Percentiles rank a stretch among this genome's conserved stretches.
Evolutionary conservation across 2,888 invertebrate species (phyloP).

Genomic region (Caenorhabditis plicata): DNA sequence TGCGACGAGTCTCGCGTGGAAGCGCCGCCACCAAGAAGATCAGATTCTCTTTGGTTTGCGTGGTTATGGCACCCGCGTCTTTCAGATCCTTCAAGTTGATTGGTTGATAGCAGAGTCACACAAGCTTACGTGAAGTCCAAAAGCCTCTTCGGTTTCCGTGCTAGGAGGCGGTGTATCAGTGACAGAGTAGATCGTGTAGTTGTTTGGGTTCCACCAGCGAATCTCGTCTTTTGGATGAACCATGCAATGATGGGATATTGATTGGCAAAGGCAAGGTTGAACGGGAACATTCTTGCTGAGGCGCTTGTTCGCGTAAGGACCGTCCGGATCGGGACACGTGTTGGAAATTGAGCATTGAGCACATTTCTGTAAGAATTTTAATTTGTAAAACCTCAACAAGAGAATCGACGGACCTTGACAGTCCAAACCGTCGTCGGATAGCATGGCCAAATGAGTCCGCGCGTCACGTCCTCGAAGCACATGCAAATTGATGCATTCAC

Average conservation of each 20-base stretch:
- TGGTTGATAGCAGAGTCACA: background rate
- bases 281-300: conserved; percentile 19
- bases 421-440: conserved; percentile 60
- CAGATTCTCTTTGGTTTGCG: conserved; percentile 62
- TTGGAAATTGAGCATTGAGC: conserved; percentile 60
- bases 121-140: conserved; percentile 48
- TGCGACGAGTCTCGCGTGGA: conserved; percentile 48
- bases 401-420: conserved; percentile 47
- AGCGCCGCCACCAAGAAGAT: conserved; percentile 64
- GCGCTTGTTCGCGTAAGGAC: conserved; percentile 48
- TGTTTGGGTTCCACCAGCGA: conserved; percentile 63
- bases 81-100: conserved; percentile 54
- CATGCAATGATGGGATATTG: conserved; percentile 64
- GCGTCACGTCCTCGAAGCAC: conserved; percentile 63
- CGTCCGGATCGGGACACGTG: conserved; percentile 64
- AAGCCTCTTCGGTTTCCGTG: conserved; percentile 54
- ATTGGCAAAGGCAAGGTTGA: conserved; percentile 59
- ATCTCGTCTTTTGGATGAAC: conserved; percentile 53
- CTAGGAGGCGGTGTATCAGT: conserved; percentile 48
- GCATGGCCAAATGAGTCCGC: conserved; percentile 65
- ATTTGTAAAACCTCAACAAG: background rate
- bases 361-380: conserved; percentile 49
- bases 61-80: conserved; percentile 64
- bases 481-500: conserved; percentile 61
- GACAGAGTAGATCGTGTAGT: conserved; percentile 60